Percentiles rank a stretch among this genome's conserved stretches.
These are phyloP conservation scores for Simalia tracyae DNA, from an alignment of 2,797 vertebrate genomes.

Conservation along the genomic window DNA sequence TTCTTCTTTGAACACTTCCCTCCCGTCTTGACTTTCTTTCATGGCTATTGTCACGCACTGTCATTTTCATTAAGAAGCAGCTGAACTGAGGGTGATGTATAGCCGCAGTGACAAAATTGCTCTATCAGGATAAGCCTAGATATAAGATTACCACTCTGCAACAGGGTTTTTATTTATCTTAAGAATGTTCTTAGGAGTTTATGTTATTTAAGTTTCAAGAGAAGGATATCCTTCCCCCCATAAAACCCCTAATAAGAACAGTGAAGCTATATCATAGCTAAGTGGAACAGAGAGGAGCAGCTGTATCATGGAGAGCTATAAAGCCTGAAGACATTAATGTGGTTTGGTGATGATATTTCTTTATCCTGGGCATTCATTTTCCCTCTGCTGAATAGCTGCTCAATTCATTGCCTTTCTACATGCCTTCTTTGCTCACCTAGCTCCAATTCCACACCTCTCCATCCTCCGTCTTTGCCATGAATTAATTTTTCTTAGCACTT, in stretches of 20 bases:
- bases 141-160: background rate
- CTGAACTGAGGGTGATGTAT: constrained; percentile 13
- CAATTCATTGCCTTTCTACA: background rate
- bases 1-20: background rate
- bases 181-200: constrained; percentile 8
- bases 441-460: background rate
- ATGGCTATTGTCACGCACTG: background rate
- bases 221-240: background rate
- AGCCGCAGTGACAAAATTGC: background rate
- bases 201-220: background rate
- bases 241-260: background rate
- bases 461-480: background rate
- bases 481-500: background rate
- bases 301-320: background rate
- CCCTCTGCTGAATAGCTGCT: background rate
- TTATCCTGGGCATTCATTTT: background rate
- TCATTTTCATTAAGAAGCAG: constrained; percentile 24
- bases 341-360: background rate
- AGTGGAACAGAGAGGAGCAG: background rate
- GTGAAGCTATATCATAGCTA: background rate
- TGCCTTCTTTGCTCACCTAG: background rate
- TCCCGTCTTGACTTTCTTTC: constrained; percentile 10
- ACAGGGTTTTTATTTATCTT: background rate
- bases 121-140: background rate
- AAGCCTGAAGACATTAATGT: background rate